Evolutionary conservation across 2,113 vertebrate genomes (phyloP).

Genomic region (Amblyopsis rosae): DNA sequence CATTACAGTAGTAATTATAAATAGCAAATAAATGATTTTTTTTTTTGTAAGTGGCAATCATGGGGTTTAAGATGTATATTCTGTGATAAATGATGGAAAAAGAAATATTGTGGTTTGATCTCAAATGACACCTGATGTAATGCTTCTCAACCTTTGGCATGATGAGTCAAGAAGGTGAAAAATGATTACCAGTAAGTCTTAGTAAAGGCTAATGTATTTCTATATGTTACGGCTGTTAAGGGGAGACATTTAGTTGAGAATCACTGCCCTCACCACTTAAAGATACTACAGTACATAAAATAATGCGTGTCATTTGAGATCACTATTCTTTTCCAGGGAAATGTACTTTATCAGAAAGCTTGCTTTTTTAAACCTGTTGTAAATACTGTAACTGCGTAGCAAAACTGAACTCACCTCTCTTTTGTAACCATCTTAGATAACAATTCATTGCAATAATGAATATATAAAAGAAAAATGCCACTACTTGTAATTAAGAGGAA

Average conservation of each 20-base stretch:
- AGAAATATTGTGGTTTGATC: conserved; percentile 50
- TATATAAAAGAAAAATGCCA: conserved; percentile 84
- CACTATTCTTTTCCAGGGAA: conserved; percentile 34
- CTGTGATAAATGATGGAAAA: conserved; percentile 79
- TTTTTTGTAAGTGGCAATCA: conserved; percentile 79
- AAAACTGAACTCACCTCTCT: conserved; percentile 89
- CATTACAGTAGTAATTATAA: conserved; percentile 61
- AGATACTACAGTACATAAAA: not conserved
- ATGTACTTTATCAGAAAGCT: conserved; percentile 83
- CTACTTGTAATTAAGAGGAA: conserved; percentile 88
- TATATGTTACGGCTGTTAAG: too few species aligned
- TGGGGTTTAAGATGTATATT: conserved; percentile 84
- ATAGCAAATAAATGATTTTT: conserved; percentile 66
- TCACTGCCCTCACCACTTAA: conserved; percentile 13
- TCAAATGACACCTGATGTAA: conserved; percentile 46
- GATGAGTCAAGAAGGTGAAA: not conserved
- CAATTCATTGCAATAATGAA: conserved; percentile 98
- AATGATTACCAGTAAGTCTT: not conserved
- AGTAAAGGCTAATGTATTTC: too few species aligned
- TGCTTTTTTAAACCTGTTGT: conserved; percentile 97
- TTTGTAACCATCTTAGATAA: conserved; percentile 98
- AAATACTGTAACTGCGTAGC: conserved; percentile 86
- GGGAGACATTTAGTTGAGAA: conserved; percentile 13
- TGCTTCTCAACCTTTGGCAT: conserved; percentile 43
- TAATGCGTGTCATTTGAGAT: conserved; percentile 53